phyloP scores from a whole-genome alignment of 2,888 invertebrate genomes.

The Sclerodermus sp. region DNA sequence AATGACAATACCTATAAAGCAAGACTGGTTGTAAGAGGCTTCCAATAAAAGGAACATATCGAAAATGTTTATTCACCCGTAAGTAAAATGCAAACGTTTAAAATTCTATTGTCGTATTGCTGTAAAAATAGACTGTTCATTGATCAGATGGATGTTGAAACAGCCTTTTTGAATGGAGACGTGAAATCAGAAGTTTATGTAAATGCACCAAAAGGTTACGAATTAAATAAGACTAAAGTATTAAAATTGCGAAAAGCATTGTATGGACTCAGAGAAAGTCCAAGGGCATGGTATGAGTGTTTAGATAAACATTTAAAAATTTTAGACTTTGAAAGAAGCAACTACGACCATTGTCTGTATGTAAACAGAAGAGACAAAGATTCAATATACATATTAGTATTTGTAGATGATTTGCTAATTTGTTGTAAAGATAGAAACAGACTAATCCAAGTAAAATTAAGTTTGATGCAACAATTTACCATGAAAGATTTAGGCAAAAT shows the following conservation, averaged over 20 bases:
- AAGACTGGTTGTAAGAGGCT: conserved; percentile 21
- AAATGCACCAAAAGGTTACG: conserved; percentile 7
- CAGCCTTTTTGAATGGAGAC: conserved; percentile 5
- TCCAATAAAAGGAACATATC: conserved; percentile 19
- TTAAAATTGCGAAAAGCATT: conserved; percentile 11
- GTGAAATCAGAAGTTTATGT: conserved; percentile 8
- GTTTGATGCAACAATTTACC: conserved; percentile 18
- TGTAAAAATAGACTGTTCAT: conserved; percentile 12
- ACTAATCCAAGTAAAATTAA: conserved; percentile 30
- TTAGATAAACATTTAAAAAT: conserved; percentile 9
- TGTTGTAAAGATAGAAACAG: conserved; percentile 32
- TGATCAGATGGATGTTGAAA: conserved; percentile 14
- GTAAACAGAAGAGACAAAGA: not conserved
- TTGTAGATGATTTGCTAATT: conserved; percentile 28
- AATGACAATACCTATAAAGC: conserved; percentile 18
- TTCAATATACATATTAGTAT: not conserved
- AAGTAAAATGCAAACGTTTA: conserved; percentile 18
- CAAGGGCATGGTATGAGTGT: conserved; percentile 13
- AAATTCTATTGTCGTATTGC: conserved; percentile 15
- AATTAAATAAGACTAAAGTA: conserved; percentile 7
- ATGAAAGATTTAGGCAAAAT: conserved; percentile 39
- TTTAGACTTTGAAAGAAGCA: conserved; percentile 11
- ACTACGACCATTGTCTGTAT: conserved; percentile 18
- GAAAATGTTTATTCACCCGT: conserved; percentile 21
- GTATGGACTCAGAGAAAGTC: conserved; percentile 14